Percentiles rank a stretch among this genome's conserved stretches.
These are phyloP conservation scores for Drosophila nannoptera DNA, from an alignment of 1,140 invertebrate species.

Conservation along the genomic window DNA sequence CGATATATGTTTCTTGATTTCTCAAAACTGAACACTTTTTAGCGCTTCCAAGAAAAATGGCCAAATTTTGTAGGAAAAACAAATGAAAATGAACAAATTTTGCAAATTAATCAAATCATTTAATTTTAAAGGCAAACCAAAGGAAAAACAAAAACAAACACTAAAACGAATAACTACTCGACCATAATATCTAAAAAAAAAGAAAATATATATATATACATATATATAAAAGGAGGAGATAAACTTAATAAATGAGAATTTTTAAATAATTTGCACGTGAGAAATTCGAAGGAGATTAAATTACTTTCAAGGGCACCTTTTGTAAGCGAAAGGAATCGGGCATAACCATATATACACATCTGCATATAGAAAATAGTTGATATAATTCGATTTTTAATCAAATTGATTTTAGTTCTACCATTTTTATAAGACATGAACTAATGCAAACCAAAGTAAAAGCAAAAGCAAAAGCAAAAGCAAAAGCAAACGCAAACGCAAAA, in stretches of 20 bases:
- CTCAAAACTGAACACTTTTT: slow-evolving; percentile 72
- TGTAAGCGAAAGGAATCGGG: slow-evolving; percentile 44
- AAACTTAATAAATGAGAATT: slow-evolving; percentile 1
- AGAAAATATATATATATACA: not conserved
- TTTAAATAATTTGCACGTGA: slow-evolving; percentile 66
- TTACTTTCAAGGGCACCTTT: slow-evolving; percentile 69
- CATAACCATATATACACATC: slow-evolving; percentile 27
- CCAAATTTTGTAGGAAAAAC: slow-evolving; percentile 72
- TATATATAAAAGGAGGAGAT: not conserved
- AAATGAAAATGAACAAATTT: slow-evolving; percentile 55
- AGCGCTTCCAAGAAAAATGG: slow-evolving; percentile 77
- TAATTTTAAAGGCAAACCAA: slow-evolving; percentile 37
- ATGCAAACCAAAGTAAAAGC: slow-evolving; percentile 41
- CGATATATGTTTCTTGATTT: slow-evolving; percentile 51
- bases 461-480: no score
- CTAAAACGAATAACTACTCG: slow-evolving; percentile 14
- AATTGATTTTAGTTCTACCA: slow-evolving; percentile 64
- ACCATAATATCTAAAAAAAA: slow-evolving; percentile 24
- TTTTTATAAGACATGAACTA: slow-evolving; percentile 47
- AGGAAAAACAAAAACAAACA: slow-evolving; percentile 29
- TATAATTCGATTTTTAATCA: slow-evolving; percentile 53
- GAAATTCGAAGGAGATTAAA: slow-evolving; percentile 24
- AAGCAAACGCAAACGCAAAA: slow-evolving; percentile 9
- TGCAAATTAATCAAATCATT: slow-evolving; percentile 52
- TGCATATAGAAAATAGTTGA: slow-evolving; percentile 53